Base-by-base conservation (phyloP, 1,140 invertebrate species). In the Diachasma alloeum region DNA sequence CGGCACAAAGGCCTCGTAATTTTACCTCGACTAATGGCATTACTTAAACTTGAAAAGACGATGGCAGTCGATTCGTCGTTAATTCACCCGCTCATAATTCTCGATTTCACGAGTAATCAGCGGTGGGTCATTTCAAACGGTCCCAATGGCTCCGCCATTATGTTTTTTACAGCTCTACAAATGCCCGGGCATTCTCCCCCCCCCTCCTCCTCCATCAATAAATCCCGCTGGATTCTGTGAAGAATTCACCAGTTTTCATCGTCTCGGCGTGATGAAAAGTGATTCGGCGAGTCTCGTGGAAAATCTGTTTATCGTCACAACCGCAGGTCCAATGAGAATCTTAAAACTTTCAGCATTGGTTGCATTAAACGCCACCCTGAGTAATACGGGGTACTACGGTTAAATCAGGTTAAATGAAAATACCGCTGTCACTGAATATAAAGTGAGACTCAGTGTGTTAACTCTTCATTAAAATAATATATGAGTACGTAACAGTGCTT, bases 241-340 rank as follows among this genome's bases (percentile, higher is more conserved):
- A 46, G 44, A n/a, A 46, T 46, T n/a, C 44, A 11, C 4, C 10
- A 11, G 10, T 9, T 46, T 46, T 46, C 44, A 31, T 31, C 44
- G 44, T 15, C n/a, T 46, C 31, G 31, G n/a, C n/a, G 22, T 22
- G n/a, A 59, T 19, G 53, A 46, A 46, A 22, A 22, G 53, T 26
- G n/a, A 19, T 13, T 56, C 19, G 13, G 26, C 2, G 22, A 63
- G 19, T 26, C 24, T 3, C 24, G 22, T 36, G 73, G 73, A 75
- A 75, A 75, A 75, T 75, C 78, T 81, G 78, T 81, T 81, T 81
- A 80, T 81, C 80, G 75, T 77, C 56, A 31, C 46, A n/a, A 66
- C 44, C 56, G 46, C 74, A 69, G 71, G 44, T 53, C 66, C 72
- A 36, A 67, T 67, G 22, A 53, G 67, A 75, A 68, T 75, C 37